phyloP scores from a whole-genome alignment of 2,888 invertebrate species.

The Trissoscelio sp. region DNA sequence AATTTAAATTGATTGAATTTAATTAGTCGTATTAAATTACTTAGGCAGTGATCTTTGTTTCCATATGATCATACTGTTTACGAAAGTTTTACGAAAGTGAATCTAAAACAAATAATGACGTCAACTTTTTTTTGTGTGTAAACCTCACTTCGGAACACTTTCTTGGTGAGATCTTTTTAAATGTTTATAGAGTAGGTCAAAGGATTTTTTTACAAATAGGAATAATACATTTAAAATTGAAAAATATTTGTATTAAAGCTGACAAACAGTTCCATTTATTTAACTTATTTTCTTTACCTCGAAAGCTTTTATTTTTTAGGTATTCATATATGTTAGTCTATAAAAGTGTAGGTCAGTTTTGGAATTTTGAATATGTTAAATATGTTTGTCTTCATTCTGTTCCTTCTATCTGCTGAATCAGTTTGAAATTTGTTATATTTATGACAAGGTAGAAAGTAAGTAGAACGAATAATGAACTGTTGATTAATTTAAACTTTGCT shows the following conservation, averaged over 20 bases:
- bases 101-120: slow-evolving; percentile 40
- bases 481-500: slow-evolving; percentile 13
- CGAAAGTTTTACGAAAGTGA: slow-evolving; percentile 44
- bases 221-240: slow-evolving; percentile 2
- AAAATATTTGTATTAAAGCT: neutral
- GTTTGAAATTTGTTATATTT: neutral
- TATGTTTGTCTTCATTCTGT: neutral
- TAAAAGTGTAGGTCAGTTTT: slow-evolving; percentile 22
- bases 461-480: neutral
- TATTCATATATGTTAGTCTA: neutral
- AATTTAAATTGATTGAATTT: slow-evolving; percentile 53
- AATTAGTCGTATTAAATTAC: slow-evolving; percentile 55
- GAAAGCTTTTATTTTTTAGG: neutral
- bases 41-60: slow-evolving; percentile 58
- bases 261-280: neutral
- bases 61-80: slow-evolving; percentile 21
- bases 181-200: slow-evolving; percentile 26
- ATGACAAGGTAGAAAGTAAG: neutral
- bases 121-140: slow-evolving; percentile 8
- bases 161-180: neutral
- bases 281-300: neutral
- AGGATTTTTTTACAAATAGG: neutral
- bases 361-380: neutral
- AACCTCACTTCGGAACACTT: slow-evolving; percentile 6
- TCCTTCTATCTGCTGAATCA: neutral